Percentiles rank a stretch among this genome's conserved stretches.
Conservation (phyloP, 2,113 vertebrate species). For the Cololabis saira region DNA sequence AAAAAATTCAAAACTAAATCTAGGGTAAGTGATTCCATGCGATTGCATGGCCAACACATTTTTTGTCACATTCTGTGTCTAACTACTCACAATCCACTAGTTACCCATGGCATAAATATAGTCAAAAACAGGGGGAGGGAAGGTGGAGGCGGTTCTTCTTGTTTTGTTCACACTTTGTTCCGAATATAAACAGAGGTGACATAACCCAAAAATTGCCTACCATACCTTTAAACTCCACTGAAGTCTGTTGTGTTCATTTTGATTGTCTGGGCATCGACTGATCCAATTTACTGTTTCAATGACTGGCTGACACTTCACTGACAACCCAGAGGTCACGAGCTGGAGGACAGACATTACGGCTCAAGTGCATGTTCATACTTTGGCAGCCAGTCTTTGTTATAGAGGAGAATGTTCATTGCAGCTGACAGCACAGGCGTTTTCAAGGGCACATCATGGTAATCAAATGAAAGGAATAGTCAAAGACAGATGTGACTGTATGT, state of each 20-base stretch:
- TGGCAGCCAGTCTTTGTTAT: conserved; percentile 48
- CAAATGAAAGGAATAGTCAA: conserved; percentile 30
- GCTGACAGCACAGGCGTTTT: conserved; percentile 41
- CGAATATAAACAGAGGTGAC: too few species aligned
- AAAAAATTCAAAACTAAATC: too few species aligned
- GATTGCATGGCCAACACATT: too few species aligned
- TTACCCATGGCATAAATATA: too few species aligned
- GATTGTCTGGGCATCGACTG: conserved; percentile 5
- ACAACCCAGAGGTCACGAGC: conserved; percentile 32
- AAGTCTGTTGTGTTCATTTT: not conserved
- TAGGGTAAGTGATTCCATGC: too few species aligned
- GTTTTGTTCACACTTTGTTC: too few species aligned
- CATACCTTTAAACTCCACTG: too few species aligned
- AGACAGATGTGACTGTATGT: conserved; percentile 41
- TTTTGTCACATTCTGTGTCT: too few species aligned
- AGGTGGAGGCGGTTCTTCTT: too few species aligned
- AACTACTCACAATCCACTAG: too few species aligned
- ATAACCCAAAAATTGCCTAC: too few species aligned
- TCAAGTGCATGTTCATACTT: conserved; percentile 52
- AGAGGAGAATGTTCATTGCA: conserved; percentile 49
- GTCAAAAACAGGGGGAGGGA: too few species aligned
- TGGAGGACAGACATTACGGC: conserved; percentile 45
- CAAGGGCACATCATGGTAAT: conserved; percentile 46
- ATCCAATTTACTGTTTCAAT: conserved; percentile 25
- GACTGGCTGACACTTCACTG: conserved; percentile 17